These are phyloP conservation scores for Musca domestica DNA, from an alignment of 1,140 invertebrate genomes.

Conservation along the genomic window DNA sequence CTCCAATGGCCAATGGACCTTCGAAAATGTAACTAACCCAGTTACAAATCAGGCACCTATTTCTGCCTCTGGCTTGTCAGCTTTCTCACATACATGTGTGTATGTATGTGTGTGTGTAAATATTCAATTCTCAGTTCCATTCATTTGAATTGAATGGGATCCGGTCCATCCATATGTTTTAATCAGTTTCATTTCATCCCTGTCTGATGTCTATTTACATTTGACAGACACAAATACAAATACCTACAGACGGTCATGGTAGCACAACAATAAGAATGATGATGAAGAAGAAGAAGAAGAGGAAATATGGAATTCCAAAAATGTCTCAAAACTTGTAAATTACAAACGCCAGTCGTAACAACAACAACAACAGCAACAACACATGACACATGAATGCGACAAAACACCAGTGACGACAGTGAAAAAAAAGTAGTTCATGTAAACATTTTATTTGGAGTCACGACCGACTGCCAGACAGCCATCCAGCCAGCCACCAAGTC, in stretches of 20 bases:
- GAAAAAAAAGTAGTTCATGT: constrained; percentile 2
- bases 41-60: too few relatives aligned
- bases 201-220: not conserved
- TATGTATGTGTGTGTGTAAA: too few relatives aligned
- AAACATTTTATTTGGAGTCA: not conserved
- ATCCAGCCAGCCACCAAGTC: not conserved
- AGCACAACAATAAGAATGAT: too few relatives aligned
- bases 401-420: not conserved
- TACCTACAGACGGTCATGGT: too few relatives aligned
- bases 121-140: too few relatives aligned
- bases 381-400: too few relatives aligned
- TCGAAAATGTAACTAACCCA: too few relatives aligned
- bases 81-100: too few relatives aligned
- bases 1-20: too few relatives aligned
- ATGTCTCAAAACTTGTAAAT: constrained; percentile 3
- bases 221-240: not conserved
- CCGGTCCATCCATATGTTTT: not conserved
- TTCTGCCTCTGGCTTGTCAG: too few relatives aligned
- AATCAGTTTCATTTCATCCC: not conserved
- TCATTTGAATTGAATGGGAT: too few relatives aligned
- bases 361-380: too few relatives aligned
- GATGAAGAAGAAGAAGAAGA: not conserved
- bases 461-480: not conserved
- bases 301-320: not conserved
- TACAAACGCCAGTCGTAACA: not conserved